A percentile compares a stretch with the other conserved stretches of the same genome.
Evolutionary conservation across 1,140 invertebrate species (phyloP).

Genomic region (Varroa destructor): DNA sequence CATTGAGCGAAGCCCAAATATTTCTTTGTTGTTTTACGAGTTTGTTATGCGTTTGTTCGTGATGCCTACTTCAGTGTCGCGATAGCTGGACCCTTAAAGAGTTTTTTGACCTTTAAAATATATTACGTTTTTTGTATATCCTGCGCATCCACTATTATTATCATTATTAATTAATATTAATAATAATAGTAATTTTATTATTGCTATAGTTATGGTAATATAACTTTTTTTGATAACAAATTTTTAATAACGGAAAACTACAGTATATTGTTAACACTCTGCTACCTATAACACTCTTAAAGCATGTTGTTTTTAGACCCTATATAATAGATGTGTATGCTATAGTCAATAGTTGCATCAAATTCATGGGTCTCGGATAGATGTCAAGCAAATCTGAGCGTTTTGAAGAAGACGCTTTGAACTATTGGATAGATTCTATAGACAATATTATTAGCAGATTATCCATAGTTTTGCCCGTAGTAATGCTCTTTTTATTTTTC

Average conservation of each 20-base stretch:
- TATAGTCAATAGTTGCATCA: no score
- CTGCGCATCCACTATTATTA: no score
- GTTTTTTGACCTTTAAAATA: not conserved
- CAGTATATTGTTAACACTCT: no score
- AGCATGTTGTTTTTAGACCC: no score
- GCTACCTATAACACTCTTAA: no score
- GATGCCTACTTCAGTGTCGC: conserved; percentile 91
- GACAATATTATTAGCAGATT: not conserved
- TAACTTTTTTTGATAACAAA: no score
- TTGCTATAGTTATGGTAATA: not conserved
- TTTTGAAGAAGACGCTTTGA: not conserved
- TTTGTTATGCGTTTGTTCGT: conserved; percentile 76
- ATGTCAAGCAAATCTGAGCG: not conserved
- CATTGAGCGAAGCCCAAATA: conserved; percentile 96
- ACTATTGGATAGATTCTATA: conserved; percentile 15
- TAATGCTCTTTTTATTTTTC: no score
- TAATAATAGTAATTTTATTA: not conserved
- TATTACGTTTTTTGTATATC: no score
- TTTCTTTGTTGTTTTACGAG: conserved; percentile 86
- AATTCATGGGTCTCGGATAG: no score
- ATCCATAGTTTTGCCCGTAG: no score
- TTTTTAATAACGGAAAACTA: no score
- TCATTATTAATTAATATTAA: not conserved
- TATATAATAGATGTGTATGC: no score
- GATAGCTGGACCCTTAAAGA: conserved; percentile 79